Conservation (phyloP, 2,888 invertebrate genomes). For the Actias luna region DNA sequence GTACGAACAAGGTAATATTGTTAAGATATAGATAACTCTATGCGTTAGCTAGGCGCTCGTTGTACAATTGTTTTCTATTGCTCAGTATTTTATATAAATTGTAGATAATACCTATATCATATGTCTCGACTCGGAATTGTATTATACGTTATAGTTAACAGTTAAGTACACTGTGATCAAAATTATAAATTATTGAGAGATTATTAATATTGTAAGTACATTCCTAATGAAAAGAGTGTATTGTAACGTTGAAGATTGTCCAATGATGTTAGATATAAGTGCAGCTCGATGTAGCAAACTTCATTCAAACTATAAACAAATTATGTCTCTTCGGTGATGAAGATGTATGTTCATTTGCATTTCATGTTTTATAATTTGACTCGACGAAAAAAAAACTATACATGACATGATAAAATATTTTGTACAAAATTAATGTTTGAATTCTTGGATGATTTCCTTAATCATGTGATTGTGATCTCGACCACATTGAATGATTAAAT, state of each 20-base stretch:
- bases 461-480: constrained; percentile 74
- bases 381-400: constrained; percentile 53
- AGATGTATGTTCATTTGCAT: constrained; percentile 54
- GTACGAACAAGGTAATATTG: constrained; percentile 74
- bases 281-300: constrained; percentile 20
- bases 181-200: constrained; percentile 82
- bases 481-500: constrained; percentile 73
- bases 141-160: constrained; percentile 79
- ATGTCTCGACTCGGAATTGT: constrained; percentile 74
- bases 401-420: constrained; percentile 73
- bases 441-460: constrained; percentile 67
- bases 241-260: constrained; percentile 73
- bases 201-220: constrained; percentile 79
- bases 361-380: constrained; percentile 57
- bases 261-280: constrained; percentile 38
- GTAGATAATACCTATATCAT: constrained; percentile 54
- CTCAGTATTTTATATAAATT: constrained; percentile 77
- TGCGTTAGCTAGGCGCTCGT: constrained; percentile 70
- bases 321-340: constrained; percentile 56
- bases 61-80: constrained; percentile 78
- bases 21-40: constrained; percentile 74
- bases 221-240: constrained; percentile 77
- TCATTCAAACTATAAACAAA: constrained; percentile 51
- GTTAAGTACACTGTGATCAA: constrained; percentile 81
- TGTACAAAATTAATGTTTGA: constrained; percentile 76